phyloP scores from a whole-genome alignment of 2,888 invertebrate genomes.

The Willowsia nigromaculata region DNA sequence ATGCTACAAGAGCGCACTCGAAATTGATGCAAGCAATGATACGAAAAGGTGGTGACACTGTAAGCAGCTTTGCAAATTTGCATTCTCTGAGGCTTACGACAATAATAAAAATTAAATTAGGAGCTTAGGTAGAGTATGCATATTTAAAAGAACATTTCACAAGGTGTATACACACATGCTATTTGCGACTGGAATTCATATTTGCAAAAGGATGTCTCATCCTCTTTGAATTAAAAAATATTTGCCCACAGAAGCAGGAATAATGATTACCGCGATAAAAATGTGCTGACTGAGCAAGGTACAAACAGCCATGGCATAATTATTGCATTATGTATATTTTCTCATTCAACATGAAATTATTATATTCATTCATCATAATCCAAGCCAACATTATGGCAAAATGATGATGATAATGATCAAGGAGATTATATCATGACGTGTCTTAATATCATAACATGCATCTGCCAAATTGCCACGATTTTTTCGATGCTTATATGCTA shows the following conservation, averaged over 20 bases:
- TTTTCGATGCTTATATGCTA: not conserved
- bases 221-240: not conserved
- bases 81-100: not conserved
- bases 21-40: not conserved
- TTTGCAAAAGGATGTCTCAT: not conserved
- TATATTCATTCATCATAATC: not conserved
- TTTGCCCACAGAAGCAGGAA: not conserved
- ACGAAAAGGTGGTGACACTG: not conserved
- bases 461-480: not conserved
- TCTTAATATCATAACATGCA: not conserved
- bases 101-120: not conserved
- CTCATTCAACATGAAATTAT: no score
- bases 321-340: no score
- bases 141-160: not conserved
- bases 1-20: not conserved
- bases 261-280: slow-evolving; percentile 36
- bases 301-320: not conserved
- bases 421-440: not conserved
- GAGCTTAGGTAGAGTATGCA: not conserved
- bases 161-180: no score
- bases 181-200: no score
- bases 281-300: slow-evolving; percentile 49
- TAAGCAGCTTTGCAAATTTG: not conserved
- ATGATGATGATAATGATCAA: not conserved
- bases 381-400: not conserved